Base-by-base conservation (phyloP, 1,140 invertebrate species). In the Frieseomelitta varia region DNA sequence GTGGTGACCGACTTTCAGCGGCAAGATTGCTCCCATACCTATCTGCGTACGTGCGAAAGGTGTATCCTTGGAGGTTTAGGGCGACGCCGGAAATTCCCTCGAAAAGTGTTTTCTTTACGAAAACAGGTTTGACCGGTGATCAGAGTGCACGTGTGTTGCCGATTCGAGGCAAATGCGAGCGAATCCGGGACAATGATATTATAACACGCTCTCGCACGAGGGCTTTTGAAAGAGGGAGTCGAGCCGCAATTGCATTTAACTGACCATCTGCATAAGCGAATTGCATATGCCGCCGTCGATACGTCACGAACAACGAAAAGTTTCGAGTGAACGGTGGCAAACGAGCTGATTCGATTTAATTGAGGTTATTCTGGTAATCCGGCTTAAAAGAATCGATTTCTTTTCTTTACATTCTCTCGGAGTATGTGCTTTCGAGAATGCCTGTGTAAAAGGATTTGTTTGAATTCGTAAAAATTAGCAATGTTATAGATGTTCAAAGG, bases 181-280 rank as follows among this genome's bases (percentile, higher is more conserved):
- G 81, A 87, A 87, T 87, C 72, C 87, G 67, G 86, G 87, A 85
- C 87, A 80, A 87, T 87, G 76, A 84, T 88, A 84, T 84, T 88
- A 84, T 84, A 87, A 88, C 53, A 58, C n/a, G 34, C 34, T 24
- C 68, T 24, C 68, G 72, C 65, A 68, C 72, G 56, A 8, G 15
- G 39, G 39, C 39, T 61, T 58, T 24, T 12, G 21, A 47, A 39
- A 47, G 11, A 47, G 68, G n/a, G 3, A 11, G 24, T 69, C 53
- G n/a, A 8, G 15, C 58, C 19, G 47, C 56, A n/a, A 82, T 68
- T 8, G 63, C 51, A 69, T n/a, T 78, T 61, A 69, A n/a, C 30
- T 17, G 55, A 71, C 19, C 75, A 79, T 81, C 61, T 73, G 53
- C 61, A 10, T 74, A n/a, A n/a, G 68, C 72, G 51, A 68, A 68